Percentiles rank a stretch among this genome's conserved stretches.
Conservation (phyloP, 2,113 vertebrate species). For the Aviceda subcristata region DNA sequence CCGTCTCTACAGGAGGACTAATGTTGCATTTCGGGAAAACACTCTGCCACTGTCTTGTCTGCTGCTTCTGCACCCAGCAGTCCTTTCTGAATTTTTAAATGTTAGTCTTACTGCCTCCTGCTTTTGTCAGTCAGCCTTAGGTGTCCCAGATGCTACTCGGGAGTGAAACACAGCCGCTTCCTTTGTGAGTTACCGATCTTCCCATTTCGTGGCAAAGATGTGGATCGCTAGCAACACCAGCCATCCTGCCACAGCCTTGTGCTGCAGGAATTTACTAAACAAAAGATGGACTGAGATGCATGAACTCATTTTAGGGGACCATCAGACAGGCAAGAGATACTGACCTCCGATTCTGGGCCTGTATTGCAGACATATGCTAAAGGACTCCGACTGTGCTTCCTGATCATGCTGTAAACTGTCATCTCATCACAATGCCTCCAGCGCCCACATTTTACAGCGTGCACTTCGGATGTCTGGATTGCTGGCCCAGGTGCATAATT, state of each 20-base stretch:
- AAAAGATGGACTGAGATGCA: not conserved
- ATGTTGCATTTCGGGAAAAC: not conserved
- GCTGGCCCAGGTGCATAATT: not conserved
- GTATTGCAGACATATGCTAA: not conserved
- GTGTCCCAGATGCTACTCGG: not conserved
- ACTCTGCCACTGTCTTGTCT: not conserved
- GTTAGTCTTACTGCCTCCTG: not conserved
- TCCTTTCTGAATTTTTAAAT: not conserved
- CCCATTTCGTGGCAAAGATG: not conserved
- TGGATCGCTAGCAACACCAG: not conserved
- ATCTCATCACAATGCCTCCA: not conserved
- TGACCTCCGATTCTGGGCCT: not conserved
- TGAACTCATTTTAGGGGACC: not conserved
- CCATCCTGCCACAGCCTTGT: not conserved
- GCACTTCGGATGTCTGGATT: not conserved
- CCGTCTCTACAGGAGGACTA: not conserved
- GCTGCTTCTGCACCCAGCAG: not conserved
- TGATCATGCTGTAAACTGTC: fast-evolving
- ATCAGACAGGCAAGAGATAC: not conserved
- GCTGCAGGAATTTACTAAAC: not conserved
- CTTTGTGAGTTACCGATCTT: not conserved
- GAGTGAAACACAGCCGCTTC: not conserved
- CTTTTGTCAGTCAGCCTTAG: not conserved
- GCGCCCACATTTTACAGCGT: fast-evolving
- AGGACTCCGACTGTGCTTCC: not conserved